Base-by-base conservation (phyloP, 1,140 invertebrate genomes). In the Habropoda laboriosa region DNA sequence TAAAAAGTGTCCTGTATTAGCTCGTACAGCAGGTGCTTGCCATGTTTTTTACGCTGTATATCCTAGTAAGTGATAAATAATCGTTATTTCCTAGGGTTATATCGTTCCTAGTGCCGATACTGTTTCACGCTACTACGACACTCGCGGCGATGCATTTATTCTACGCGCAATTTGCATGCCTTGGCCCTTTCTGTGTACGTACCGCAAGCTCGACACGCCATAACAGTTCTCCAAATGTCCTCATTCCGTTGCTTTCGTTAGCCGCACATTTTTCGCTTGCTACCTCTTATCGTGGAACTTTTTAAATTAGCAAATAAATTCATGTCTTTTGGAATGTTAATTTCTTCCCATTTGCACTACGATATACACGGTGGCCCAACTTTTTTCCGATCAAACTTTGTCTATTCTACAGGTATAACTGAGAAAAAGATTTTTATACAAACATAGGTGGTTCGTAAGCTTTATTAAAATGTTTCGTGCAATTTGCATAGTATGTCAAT, bases 101-200 rank as follows among this genome's bases (percentile, higher is more conserved):
- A 30, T 16, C 13, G 42, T 40, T 8, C 0, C 45, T 57, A 49
- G 60, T 42, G 60, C 71, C 78, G 42, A 58, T 75, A 47, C 53
- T 66, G 71, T 57, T 21, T 40, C 24, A 66, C 58, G 13, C 18
- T 58, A 60, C 58, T 53, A 35, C 38, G 24, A 40, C 68, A 73
- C 45, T n/a, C 5, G 24, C 10, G 3, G 42, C 18, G 61, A n/a
- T 75, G 71, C 38, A 75, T 75, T 80, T 58, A n/a, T 75, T 51
- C n/a, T 66, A 58, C 60, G 47, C 38, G 70, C 47, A 61, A 75
- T 80, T 75, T 80, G 71, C 78, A 80, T 80, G 16, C 42, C 30
- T 21, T n/a, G 12, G 42, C 61, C 51, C 72, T 66, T 47, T 80
- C 6, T 78, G 60, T 35, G 18, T 27, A 67, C 24, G 60, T 78